Percentiles rank a stretch among this genome's conserved stretches.
Evolutionary conservation across 35 echinoderm and acorn worm genomes (phyloP).

Genomic region (Apostichopus parvimensis): DNA sequence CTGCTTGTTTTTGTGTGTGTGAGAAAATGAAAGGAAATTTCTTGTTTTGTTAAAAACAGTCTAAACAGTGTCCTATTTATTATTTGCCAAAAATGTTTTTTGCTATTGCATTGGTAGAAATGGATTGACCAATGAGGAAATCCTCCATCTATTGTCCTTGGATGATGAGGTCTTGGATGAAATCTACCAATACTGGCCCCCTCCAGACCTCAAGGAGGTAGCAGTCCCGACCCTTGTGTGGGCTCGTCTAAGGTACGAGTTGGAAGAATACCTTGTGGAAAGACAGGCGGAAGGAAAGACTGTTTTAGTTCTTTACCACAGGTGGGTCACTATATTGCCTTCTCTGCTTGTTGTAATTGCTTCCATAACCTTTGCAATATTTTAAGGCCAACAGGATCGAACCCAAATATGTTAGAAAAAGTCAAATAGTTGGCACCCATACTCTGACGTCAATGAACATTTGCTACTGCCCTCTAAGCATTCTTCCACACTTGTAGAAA

Average conservation of each 20-base stretch:
- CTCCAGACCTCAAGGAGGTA: conserved; percentile 70
- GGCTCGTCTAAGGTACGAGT: conserved; percentile 86
- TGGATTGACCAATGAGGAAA: conserved; percentile 74
- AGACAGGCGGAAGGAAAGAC: conserved; percentile 83
- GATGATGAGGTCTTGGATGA: conserved; percentile 98
- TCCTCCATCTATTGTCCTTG: conserved; percentile 80
- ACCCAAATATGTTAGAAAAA: too few species aligned
- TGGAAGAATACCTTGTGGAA: conserved; percentile 88
- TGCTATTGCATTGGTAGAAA: conserved; percentile 51
- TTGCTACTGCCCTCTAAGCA: too few species aligned
- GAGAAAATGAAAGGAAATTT: too few species aligned
- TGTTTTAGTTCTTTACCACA: conserved; percentile 91
- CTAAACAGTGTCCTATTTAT: too few species aligned
- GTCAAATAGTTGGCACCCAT: too few species aligned
- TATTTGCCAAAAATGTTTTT: too few species aligned
- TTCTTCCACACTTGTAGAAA: too few species aligned
- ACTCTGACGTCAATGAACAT: too few species aligned
- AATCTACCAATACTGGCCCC: conserved; percentile 93
- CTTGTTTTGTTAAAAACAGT: too few species aligned
- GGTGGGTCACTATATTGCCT: conserved; percentile 45
- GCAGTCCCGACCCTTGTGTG: conserved; percentile 76
- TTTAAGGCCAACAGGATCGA: too few species aligned
- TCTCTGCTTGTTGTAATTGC: not conserved
- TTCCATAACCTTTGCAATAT: too few species aligned
- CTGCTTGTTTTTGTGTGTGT: too few species aligned